Conservation (phyloP, 2,113 vertebrate species). For the Pedetes capensis region DNA sequence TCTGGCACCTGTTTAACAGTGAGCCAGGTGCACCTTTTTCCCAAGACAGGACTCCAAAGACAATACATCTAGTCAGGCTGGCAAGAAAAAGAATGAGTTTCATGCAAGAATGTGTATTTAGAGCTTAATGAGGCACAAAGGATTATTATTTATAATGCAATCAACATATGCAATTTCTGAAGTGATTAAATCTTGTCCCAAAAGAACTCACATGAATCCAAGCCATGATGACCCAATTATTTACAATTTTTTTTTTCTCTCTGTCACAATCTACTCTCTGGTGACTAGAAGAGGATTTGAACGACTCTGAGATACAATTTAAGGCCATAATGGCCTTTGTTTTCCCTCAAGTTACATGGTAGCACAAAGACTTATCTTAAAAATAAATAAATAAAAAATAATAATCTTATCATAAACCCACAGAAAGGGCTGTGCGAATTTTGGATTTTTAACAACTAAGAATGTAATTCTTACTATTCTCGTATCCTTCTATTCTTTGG, state of each 20-base stretch:
- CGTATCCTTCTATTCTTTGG: background rate
- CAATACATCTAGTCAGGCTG: background rate
- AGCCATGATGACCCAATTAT: conserved; percentile 40
- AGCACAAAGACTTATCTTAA: conserved; percentile 17
- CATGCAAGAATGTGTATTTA: background rate
- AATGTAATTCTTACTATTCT: background rate
- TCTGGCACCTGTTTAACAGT: background rate
- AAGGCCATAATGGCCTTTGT: conserved; percentile 25
- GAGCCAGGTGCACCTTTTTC: conserved; percentile 18
- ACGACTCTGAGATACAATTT: conserved; percentile 13
- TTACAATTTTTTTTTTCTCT: conserved; percentile 39
- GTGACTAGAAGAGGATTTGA: conserved; percentile 12
- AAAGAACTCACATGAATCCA: conserved; percentile 15
- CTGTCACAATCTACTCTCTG: conserved; percentile 49
- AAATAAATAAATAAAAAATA: background rate
- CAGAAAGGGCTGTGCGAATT: background rate
- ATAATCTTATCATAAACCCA: background rate
- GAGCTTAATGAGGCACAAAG: conserved; percentile 48
- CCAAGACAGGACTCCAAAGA: conserved; percentile 5
- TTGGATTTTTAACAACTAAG: background rate
- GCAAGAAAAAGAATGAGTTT: conserved; percentile 24
- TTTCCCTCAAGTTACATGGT: background rate
- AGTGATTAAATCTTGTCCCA: conserved; percentile 56
- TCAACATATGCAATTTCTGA: conserved; percentile 33
- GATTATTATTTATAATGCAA: conserved; percentile 46